A percentile compares a stretch with the other conserved stretches of the same genome.
These are phyloP conservation scores for Anguilla obscura DNA, from an alignment of 2,797 vertebrate genomes.

Conservation along the genomic window DNA sequence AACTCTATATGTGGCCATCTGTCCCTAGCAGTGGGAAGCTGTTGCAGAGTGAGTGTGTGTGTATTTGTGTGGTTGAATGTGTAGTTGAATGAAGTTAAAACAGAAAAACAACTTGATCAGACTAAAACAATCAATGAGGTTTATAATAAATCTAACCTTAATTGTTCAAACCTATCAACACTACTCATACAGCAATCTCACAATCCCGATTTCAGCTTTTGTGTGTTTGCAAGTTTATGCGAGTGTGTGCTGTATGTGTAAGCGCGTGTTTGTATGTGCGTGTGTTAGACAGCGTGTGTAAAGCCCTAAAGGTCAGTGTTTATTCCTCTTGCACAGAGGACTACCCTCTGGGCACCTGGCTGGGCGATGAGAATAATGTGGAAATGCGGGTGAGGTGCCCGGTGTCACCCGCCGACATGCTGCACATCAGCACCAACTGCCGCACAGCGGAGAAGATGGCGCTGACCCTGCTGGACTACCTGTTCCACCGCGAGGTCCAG, in stretches of 20 bases:
- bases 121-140: too few relatives aligned
- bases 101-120: too few relatives aligned
- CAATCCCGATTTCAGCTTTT: too few relatives aligned
- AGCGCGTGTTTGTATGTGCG: neutral
- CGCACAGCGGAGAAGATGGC: conserved; percentile 98
- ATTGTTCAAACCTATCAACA: too few relatives aligned
- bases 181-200: too few relatives aligned
- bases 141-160: too few relatives aligned
- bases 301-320: neutral
- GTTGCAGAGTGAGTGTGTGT: too few relatives aligned
- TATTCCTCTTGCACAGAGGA: conserved; percentile 77
- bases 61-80: too few relatives aligned
- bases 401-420: conserved; percentile 91
- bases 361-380: conserved; percentile 92
- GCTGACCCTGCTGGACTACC: conserved; percentile 90
- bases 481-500: conserved; percentile 96
- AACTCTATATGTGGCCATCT: too few relatives aligned
- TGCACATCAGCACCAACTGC: conserved; percentile 96
- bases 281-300: neutral
- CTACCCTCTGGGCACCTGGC: conserved; percentile 91
- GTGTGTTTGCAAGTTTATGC: neutral
- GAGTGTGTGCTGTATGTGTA: neutral
- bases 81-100: too few relatives aligned
- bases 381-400: conserved; percentile 95
- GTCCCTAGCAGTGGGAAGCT: too few relatives aligned